Conservation (phyloP, 2,113 vertebrate species). For the Malaclemys terrapin region DNA sequence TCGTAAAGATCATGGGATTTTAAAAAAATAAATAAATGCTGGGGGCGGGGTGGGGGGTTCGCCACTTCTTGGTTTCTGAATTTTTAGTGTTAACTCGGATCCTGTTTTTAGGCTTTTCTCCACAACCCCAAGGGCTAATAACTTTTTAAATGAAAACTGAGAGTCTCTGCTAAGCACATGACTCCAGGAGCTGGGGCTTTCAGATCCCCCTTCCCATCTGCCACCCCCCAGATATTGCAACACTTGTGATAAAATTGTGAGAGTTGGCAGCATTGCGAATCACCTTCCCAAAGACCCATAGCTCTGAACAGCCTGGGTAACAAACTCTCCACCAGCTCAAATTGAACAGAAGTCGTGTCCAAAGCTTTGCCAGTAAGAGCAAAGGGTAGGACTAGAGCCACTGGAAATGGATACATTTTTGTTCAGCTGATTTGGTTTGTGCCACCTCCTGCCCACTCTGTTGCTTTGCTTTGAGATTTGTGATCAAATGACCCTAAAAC, state of each 20-base stretch:
- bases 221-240: not conserved
- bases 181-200: not conserved
- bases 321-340: not conserved
- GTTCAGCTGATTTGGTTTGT: not conserved
- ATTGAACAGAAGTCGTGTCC: no score
- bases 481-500: not conserved
- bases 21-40: not conserved
- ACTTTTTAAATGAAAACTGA: not conserved
- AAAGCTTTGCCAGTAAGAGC: not conserved
- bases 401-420: not conserved
- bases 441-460: not conserved
- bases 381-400: not conserved
- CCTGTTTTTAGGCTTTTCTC: no score
- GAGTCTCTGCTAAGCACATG: not conserved
- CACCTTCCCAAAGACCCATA: not conserved
- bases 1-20: not conserved
- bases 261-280: not conserved
- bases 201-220: not conserved
- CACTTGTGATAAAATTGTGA: not conserved
- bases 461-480: not conserved
- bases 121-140: not conserved
- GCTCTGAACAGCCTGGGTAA: not conserved
- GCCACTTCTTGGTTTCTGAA: not conserved
- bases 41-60: no score
- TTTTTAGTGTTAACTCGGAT: not conserved